Base-by-base conservation (phyloP, 1,140 invertebrate species). In the Leptonema lineaticorne region DNA sequence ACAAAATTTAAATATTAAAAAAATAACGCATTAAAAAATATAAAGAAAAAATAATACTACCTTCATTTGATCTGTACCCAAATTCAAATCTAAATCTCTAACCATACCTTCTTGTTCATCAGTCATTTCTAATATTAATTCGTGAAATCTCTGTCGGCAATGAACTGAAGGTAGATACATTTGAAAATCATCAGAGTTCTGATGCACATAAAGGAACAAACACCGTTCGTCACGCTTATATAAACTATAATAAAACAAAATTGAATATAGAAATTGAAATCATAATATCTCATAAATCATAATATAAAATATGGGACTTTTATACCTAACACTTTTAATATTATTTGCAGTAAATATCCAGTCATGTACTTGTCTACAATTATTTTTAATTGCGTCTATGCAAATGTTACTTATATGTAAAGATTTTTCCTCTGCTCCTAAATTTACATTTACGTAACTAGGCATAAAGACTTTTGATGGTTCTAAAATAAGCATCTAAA, bases 151-250 rank as follows among this genome's bases (percentile, higher is more conserved):
- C 77, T 94, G 88, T 68, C 96, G 85, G 78, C 92, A 94, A 48
- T 87, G 82, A 53, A 90, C 86, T 0, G 95, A 98, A 9, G 97
- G 95, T 71, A 99, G 92, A 78, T 93, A 98, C 82, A 99, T 96
- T 87, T 99, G 97, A 82, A 99, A 99, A 83, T 98, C 96, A 77
- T 98, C 95, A 6, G 95, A 98, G 76, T 98, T 98, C 77, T 98
- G 92, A 78, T 97, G 93, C 22, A 99, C 97, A 79, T 99, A 99
- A 0, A 99, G 84, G 80, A 98, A 99, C 1, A 99, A 84, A 65
- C 96, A 97, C 11, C 96, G 83, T 76, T 96, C 93, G 79, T 99
- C 97, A 59, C 96, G 85, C 79, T 98, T 98, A 78, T 98, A 99
- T 46, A 97, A 83, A 78, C 93, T 91, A 76, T 41, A 28, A 78